Conservation (phyloP, 2,113 vertebrate genomes). For the Pao palembangensis region DNA sequence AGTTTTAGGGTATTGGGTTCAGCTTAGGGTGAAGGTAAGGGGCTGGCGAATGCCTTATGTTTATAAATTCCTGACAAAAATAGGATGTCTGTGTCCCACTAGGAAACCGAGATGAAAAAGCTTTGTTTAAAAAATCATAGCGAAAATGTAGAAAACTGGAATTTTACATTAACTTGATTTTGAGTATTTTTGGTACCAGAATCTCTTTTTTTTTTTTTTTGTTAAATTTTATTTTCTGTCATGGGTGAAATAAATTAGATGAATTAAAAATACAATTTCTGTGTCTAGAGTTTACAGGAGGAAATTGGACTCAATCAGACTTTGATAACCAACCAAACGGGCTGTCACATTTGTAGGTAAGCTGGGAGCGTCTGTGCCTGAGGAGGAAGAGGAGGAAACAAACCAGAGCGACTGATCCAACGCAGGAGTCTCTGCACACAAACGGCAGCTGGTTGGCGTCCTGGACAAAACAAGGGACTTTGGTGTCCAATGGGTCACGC, state of each 20-base stretch:
- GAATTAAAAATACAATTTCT: background rate
- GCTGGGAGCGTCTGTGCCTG: conserved; percentile 42
- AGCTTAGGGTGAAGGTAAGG: background rate
- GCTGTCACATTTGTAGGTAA: conserved; percentile 42
- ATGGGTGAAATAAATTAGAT: too few species aligned
- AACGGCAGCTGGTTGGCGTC: background rate
- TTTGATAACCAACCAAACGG: background rate
- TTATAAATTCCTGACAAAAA: too few species aligned
- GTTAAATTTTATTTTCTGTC: too few species aligned
- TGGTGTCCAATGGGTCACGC: too few species aligned
- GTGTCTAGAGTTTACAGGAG: background rate
- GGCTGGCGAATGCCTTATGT: background rate
- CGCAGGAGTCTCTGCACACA: background rate
- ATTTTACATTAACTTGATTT: too few species aligned
- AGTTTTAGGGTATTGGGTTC: too few species aligned
- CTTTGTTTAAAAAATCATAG: too few species aligned
- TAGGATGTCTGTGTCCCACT: too few species aligned
- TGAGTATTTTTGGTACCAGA: too few species aligned
- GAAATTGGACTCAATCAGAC: background rate
- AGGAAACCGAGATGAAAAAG: too few species aligned
- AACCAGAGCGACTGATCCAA: conserved; percentile 28
- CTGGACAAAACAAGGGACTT: conserved; percentile 5
- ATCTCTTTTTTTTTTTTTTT: too few species aligned
- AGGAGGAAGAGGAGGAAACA: conserved; percentile 55
- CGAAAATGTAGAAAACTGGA: too few species aligned